Conservation (phyloP, 2,888 invertebrate species). For the Nymphalis polychloros region DNA sequence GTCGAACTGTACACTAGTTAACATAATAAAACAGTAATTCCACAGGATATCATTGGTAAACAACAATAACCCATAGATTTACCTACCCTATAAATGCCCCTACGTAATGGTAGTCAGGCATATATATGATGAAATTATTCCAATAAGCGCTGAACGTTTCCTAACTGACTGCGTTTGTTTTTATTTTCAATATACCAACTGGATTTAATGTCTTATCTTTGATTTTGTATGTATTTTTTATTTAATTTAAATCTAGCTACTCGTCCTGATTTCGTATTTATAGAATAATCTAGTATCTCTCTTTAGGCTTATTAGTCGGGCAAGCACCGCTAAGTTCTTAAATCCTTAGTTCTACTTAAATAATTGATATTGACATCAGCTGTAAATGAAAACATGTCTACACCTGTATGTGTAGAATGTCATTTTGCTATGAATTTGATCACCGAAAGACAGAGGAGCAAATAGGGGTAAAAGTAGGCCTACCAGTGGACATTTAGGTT, state of each 20-base stretch:
- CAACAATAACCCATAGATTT: slow-evolving; percentile 54
- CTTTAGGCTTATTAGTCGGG: too few species aligned
- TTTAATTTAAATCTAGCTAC: background rate
- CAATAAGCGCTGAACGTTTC: slow-evolving; percentile 46
- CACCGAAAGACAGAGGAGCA: too few species aligned
- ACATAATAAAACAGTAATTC: slow-evolving; percentile 36
- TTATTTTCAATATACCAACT: slow-evolving; percentile 34
- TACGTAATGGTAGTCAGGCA: slow-evolving; percentile 50
- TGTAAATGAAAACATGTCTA: too few species aligned
- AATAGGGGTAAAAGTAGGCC: too few species aligned
- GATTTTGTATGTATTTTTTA: background rate
- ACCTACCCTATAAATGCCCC: slow-evolving; percentile 52
- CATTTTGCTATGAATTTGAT: too few species aligned
- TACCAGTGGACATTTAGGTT: too few species aligned
- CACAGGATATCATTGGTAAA: slow-evolving; percentile 39
- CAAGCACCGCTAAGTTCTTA: too few species aligned
- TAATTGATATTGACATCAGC: too few species aligned
- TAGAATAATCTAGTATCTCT: too few species aligned
- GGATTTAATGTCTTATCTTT: background rate
- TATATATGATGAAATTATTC: slow-evolving; percentile 67
- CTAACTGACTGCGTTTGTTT: slow-evolving; percentile 31
- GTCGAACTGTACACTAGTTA: slow-evolving; percentile 18
- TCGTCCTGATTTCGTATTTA: too few species aligned
- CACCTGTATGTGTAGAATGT: too few species aligned
- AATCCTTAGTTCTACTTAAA: too few species aligned